These are phyloP conservation scores for Chymomyza procnemis DNA, from an alignment of 2,888 invertebrate genomes.

Conservation along the genomic window DNA sequence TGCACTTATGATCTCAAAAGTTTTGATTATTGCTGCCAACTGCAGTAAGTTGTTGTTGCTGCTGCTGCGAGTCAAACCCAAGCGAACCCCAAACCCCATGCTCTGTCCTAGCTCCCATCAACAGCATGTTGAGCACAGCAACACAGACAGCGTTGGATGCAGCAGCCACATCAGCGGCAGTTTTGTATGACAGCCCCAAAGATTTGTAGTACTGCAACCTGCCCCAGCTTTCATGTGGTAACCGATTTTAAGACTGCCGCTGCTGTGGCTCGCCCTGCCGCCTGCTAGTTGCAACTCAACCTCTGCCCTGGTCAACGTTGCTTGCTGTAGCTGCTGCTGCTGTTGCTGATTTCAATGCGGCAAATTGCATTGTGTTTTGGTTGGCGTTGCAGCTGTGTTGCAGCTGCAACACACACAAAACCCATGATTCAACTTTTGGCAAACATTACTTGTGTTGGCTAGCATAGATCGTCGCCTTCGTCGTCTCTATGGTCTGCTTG, in stretches of 20 bases:
- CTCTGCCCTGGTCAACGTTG: background rate
- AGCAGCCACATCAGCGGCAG: background rate
- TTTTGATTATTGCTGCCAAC: conserved; percentile 64
- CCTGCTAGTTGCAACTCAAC: background rate
- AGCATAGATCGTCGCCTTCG: background rate
- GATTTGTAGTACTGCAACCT: conserved; percentile 35
- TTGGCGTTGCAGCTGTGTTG: conserved; percentile 11
- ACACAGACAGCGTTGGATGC: background rate
- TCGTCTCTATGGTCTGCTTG: background rate
- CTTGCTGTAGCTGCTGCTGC: background rate
- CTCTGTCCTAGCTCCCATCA: conserved; percentile 22
- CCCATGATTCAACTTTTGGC: conserved; percentile 10
- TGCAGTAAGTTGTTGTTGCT: conserved; percentile 19
- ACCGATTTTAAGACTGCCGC: background rate
- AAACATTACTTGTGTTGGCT: background rate
- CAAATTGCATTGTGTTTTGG: conserved; percentile 14
- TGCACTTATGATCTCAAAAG: conserved; percentile 30
- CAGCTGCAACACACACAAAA: background rate
- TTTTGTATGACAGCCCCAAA: conserved; percentile 4
- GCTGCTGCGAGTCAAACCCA: conserved; percentile 8
- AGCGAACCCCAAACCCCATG: background rate
- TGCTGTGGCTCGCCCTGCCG: conserved; percentile 19
- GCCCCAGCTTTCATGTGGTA: conserved; percentile 42
- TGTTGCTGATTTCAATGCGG: conserved; percentile 9
- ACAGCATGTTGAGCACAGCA: background rate